Evolutionary conservation across 1,140 invertebrate genomes (phyloP).

Genomic region (Brachionus rotundiformis): DNA sequence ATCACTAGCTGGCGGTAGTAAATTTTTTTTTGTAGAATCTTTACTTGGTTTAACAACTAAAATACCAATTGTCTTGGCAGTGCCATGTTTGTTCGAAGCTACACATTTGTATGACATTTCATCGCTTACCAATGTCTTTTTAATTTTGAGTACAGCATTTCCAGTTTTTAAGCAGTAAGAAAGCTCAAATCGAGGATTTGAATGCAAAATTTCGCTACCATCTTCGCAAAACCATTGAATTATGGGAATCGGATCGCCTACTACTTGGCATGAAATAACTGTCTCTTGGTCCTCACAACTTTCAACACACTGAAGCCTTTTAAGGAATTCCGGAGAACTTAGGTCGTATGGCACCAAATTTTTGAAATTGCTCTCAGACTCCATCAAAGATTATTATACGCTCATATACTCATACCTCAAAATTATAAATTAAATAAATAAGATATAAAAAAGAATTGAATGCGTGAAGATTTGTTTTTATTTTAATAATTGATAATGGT

Average conservation of each 20-base stretch:
- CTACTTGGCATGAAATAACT: not conserved
- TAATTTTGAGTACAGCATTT: conserved; percentile 18
- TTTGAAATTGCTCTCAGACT: not conserved
- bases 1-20: not conserved
- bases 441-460: not conserved
- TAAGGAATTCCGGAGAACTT: conserved; percentile 11
- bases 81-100: conserved; percentile 24
- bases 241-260: conserved; percentile 19
- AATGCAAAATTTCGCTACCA: not conserved
- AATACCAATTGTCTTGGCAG: conserved; percentile 20
- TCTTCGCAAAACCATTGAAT: conserved; percentile 45
- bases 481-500: not conserved
- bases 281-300: not conserved
- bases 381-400: not conserved
- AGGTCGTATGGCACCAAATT: conserved; percentile 14
- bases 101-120: conserved; percentile 51
- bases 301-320: conserved; percentile 28
- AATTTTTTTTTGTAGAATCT: not conserved
- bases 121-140: not conserved
- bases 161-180: conserved; percentile 7
- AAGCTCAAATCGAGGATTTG: not conserved
- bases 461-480: not conserved
- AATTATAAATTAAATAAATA: not conserved
- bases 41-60: conserved; percentile 17
- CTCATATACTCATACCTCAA: no score